Evolutionary conservation across 1,140 invertebrate genomes (phyloP).

Genomic region (Zaprionus camerounensis): DNA sequence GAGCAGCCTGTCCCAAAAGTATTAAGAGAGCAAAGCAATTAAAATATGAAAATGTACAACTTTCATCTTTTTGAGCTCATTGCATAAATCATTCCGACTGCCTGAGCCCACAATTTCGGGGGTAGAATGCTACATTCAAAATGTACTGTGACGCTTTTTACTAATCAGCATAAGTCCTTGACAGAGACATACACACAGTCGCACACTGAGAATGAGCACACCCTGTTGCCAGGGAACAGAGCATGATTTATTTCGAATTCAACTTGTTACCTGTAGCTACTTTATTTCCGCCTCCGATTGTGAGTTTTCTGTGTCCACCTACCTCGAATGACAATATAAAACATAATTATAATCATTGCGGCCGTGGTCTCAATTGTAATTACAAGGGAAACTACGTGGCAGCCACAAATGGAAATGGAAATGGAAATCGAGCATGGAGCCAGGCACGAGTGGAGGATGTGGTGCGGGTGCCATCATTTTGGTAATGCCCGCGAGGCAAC

Average conservation of each 20-base stretch:
- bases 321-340: conserved; percentile 60
- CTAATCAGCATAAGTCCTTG: conserved; percentile 80
- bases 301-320: conserved; percentile 17
- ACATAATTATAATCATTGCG: conserved; percentile 82
- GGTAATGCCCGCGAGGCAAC: conserved; percentile 69
- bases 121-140: conserved; percentile 60
- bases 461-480: conserved; percentile 28
- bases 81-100: conserved; percentile 82
- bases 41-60: conserved; percentile 83
- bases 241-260: conserved; percentile 76
- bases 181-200: conserved; percentile 29
- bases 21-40: conserved; percentile 83
- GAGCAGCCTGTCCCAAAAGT: conserved; percentile 75
- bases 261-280: conserved; percentile 69
- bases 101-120: conserved; percentile 53
- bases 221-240: conserved; percentile 46
- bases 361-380: conserved; percentile 74
- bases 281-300: conserved; percentile 51
- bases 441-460: conserved; percentile 1
- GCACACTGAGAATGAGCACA: conserved; percentile 14
- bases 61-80: conserved; percentile 83
- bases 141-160: conserved; percentile 82
- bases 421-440: conserved; percentile 9
- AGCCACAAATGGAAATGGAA: conserved; percentile 32
- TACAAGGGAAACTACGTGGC: conserved; percentile 70